Base-by-base conservation (phyloP, 2,113 vertebrate genomes). In the Setophaga petechia region DNA sequence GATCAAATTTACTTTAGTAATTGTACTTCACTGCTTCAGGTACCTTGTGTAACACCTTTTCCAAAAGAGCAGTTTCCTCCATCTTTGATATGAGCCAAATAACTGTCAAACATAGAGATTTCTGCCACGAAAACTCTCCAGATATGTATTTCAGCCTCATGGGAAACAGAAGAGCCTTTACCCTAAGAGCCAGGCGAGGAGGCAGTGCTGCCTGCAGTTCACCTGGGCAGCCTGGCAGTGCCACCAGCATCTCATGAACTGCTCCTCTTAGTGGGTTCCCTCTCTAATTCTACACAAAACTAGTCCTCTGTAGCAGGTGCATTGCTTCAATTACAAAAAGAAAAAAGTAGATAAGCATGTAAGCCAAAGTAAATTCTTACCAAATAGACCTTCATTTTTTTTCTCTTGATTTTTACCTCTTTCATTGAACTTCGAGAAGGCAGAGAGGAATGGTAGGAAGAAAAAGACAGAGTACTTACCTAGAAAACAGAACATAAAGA, bases 381-480 rank as follows among this genome's bases (percentile, higher is more conserved):
- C 11, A 77, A 33, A 43, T 7, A 11, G 11, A 23, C 51, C 46
- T 90, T 93, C 22, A 58, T 69, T 82, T 87, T 55, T 73, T 71
- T 85, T 80, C 16, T 66, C 71, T 96, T 93, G 31, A 2, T 39
- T 92, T 95, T 94, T 80, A 91, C 69, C 46, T 85, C 76, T 68
- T 95, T 93, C 66, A 49, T 18, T 85, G 71, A 27, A 76, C 47
- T 87, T 86, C 15, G 1, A 84, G 74, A 86, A 94, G 68, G 52
- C 39, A 66, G 28, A 80, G 30, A 52, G 11, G 59, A 71, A 80
- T 16, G 18, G 55, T 87, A 67, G 27, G 87, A 96, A 96, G 94
- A 94, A 72, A 91, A 96, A 94, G 28, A 94, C 27, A 58, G 43
- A 79, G 72, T 98, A 98, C 98, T 98, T 98, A 97, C 97, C 97